phyloP scores from a whole-genome alignment of 2,888 invertebrate species.

The Aphrophora alni region DNA sequence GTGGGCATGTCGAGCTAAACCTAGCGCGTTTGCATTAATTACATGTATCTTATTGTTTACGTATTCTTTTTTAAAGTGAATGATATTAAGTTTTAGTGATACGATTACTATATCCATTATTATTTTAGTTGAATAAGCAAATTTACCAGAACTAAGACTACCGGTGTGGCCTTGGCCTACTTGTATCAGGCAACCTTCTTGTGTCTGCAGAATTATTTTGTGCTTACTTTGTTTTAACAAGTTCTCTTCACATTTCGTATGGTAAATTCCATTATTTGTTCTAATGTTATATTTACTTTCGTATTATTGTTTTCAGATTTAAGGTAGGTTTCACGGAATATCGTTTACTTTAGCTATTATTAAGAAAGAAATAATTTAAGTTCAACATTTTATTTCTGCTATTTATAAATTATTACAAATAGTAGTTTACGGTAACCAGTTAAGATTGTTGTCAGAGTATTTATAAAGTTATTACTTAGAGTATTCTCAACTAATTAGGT shows the following conservation, averaged over 20 bases:
- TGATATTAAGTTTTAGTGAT: not conserved
- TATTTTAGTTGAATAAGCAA: not conserved
- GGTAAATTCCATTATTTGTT: not conserved
- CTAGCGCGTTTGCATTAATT: not conserved
- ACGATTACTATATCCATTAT: not conserved
- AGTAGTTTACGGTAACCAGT: no score
- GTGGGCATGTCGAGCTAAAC: not conserved
- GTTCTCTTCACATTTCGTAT: slow-evolving; percentile 7
- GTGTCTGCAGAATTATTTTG: not conserved
- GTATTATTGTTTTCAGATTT: no score
- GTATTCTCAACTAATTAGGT: no score
- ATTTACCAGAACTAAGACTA: not conserved
- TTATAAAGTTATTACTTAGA: no score
- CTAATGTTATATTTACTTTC: no score
- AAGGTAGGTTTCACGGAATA: no score
- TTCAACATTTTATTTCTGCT: no score
- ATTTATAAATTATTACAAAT: no score
- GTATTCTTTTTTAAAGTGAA: not conserved
- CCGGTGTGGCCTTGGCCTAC: not conserved
- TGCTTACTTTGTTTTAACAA: not conserved
- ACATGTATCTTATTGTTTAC: not conserved
- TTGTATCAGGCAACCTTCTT: not conserved
- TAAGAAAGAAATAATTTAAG: no score
- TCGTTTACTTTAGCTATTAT: no score
- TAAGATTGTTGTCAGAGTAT: no score